These are phyloP conservation scores for Austrolebias charrua DNA, from an alignment of 2,797 vertebrate genomes.

Conservation along the genomic window DNA sequence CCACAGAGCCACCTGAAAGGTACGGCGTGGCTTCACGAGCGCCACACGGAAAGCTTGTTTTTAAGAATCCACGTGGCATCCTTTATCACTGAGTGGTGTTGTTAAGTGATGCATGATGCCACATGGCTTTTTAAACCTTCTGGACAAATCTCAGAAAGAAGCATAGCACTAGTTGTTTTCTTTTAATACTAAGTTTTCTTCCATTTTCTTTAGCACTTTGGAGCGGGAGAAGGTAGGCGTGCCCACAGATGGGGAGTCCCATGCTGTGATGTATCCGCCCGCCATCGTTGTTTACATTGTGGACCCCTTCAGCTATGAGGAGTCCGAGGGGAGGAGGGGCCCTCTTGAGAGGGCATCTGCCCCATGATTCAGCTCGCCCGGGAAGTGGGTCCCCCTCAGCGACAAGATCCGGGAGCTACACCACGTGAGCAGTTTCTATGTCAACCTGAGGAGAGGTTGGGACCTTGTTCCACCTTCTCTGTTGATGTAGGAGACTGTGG, in stretches of 20 bases:
- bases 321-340: slow-evolving; percentile 88
- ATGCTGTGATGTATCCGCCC: slow-evolving; percentile 93
- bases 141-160: not conserved
- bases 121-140: not conserved
- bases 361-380: too few relatives aligned
- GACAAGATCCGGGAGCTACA: too few relatives aligned
- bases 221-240: slow-evolving; percentile 96
- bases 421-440: too few relatives aligned
- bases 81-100: not conserved
- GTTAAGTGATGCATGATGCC: not conserved
- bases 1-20: slow-evolving; percentile 92
- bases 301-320: slow-evolving; percentile 96
- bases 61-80: not conserved
- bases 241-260: slow-evolving; percentile 98
- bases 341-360: too few relatives aligned
- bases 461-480: too few relatives aligned
- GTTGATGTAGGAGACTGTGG: too few relatives aligned
- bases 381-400: too few relatives aligned
- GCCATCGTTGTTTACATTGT: slow-evolving; percentile 98
- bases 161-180: not conserved
- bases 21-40: slow-evolving; percentile 56
- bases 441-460: too few relatives aligned
- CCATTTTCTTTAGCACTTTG: slow-evolving; percentile 86
- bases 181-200: not conserved
- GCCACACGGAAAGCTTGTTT: not conserved